Base-by-base conservation (phyloP, 1,140 invertebrate species). In the Pseudomyrmex concolor region DNA sequence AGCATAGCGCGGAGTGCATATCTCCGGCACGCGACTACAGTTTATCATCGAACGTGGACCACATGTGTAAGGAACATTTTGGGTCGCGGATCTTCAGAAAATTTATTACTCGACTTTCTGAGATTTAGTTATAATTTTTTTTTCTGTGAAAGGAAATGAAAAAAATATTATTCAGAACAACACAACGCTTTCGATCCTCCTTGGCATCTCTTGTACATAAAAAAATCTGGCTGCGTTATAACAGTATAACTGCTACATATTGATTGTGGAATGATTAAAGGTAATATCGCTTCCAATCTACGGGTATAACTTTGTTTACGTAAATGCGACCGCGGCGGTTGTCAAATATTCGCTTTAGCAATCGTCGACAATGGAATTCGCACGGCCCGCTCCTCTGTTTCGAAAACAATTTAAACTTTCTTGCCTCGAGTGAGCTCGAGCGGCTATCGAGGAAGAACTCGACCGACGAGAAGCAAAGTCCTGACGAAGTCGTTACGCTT, bases 401-500 rank as follows among this genome's bases (percentile, higher is more conserved):
- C 83, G 74, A 87, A 89, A 90, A 90, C 88, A 89, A 89, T 89
- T 89, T 86, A 84, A 89, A 90, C 86, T 89, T 90, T 22, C 68
- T 67, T 66, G 59, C 66, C 48, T 19, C 19, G 19, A 34, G 67
- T 72, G 71, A 74, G 43, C 57, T 67, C 54, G 73, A 76, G 43
- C 54, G 43, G 17, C 22, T n/a, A 59, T 71, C 66, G 66, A 80
- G 66, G 66, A 71, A 70, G 66, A 71, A 59, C 66, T 48, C 66
- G 54, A 43, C 13, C 25, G 50, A 78, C 19, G 64, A 34, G 66
- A 34, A 57, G 19, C 51, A 57, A 78, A 70, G 12, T 59, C 54
- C 19, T 43, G 25, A 25, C 51, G 34, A 78, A 68, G 64, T 67
- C 17, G 48, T 51, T 50, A 70, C 67, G 50, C n/a, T 70, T 54